These are phyloP conservation scores for Adelognathus sp. DNA, from an alignment of 2,888 invertebrate species.

Conservation along the genomic window DNA sequence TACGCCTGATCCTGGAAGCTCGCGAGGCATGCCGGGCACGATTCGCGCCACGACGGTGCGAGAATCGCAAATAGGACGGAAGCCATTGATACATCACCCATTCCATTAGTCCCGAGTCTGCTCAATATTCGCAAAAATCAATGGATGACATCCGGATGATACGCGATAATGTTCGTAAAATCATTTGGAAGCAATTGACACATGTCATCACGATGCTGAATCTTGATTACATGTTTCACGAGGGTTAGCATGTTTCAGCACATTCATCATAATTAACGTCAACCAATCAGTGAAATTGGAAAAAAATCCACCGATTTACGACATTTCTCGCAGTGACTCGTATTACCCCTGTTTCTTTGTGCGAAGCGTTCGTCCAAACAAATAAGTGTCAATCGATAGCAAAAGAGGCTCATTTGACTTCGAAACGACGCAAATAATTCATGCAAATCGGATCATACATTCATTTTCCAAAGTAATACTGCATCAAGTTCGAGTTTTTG, in stretches of 20 bases:
- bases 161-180: too few relatives aligned
- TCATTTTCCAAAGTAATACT: neutral
- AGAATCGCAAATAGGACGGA: constrained; percentile 40
- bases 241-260: too few relatives aligned
- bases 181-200: too few relatives aligned
- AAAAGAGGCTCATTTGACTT: neutral
- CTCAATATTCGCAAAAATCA: neutral
- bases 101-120: neutral
- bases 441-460: neutral
- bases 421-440: neutral
- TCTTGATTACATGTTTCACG: too few relatives aligned
- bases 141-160: too few relatives aligned
- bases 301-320: too few relatives aligned
- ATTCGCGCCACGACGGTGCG: constrained; percentile 62
- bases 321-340: neutral
- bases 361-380: neutral
- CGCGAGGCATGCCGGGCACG: constrained; percentile 75
- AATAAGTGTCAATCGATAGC: neutral
- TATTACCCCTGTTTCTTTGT: neutral
- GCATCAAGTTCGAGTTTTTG: neutral
- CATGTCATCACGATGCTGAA: too few relatives aligned
- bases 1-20: constrained; percentile 75
- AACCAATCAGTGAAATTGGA: too few relatives aligned
- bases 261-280: too few relatives aligned
- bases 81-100: neutral